Percentiles rank a stretch among this genome's conserved stretches.
phyloP scores from a whole-genome alignment of 2,888 invertebrate species.

The Pseudococcus jackbeardsleyi region DNA sequence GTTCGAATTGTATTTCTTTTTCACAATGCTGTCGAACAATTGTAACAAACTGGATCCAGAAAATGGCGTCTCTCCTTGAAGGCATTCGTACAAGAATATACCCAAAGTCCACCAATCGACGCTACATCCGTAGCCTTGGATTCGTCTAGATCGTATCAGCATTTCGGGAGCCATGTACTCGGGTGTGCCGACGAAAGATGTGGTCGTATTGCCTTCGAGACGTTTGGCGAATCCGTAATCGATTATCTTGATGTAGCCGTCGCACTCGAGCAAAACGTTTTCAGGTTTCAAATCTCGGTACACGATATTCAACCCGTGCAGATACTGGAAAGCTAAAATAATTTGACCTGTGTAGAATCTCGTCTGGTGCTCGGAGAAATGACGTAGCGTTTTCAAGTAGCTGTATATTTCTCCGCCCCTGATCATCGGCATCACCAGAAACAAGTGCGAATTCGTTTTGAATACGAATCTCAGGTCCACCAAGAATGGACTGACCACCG shows the following conservation, averaged over 20 bases:
- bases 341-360: slow-evolving; percentile 42
- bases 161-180: slow-evolving; percentile 62
- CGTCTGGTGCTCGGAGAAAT: slow-evolving; percentile 46
- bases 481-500: slow-evolving; percentile 54
- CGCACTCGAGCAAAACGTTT: slow-evolving; percentile 57
- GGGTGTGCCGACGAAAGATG: slow-evolving; percentile 60
- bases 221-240: slow-evolving; percentile 61
- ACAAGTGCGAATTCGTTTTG: slow-evolving; percentile 58
- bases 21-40: slow-evolving; percentile 56
- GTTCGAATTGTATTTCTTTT: neutral
- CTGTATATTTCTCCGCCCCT: slow-evolving; percentile 60
- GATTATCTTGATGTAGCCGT: slow-evolving; percentile 60
- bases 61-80: slow-evolving; percentile 51
- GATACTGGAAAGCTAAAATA: slow-evolving; percentile 51
- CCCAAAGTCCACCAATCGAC: slow-evolving; percentile 61
- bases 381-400: slow-evolving; percentile 21
- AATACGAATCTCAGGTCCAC: slow-evolving; percentile 57
- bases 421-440: slow-evolving; percentile 47
- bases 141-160: slow-evolving; percentile 22
- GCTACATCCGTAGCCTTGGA: slow-evolving; percentile 39
- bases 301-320: slow-evolving; percentile 54
- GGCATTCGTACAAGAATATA: slow-evolving; percentile 50
- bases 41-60: slow-evolving; percentile 55
- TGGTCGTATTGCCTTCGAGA: slow-evolving; percentile 17
- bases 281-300: slow-evolving; percentile 60